Percentiles rank a stretch among this genome's conserved stretches.
Evolutionary conservation across 2,113 vertebrate genomes (phyloP).

Genomic region (Crotalus viridis): DNA sequence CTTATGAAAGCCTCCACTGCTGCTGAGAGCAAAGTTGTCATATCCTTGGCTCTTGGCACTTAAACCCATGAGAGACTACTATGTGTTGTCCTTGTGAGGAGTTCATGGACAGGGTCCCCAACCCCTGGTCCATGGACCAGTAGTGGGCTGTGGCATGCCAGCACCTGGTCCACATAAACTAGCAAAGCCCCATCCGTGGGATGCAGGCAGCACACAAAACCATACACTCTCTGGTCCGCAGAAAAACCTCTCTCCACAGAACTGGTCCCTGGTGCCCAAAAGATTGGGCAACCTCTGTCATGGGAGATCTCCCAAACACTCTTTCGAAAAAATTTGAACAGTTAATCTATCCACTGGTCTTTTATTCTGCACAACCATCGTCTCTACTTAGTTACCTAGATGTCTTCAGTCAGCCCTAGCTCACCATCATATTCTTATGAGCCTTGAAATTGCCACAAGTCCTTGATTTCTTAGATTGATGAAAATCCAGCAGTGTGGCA

Average conservation of each 20-base stretch:
- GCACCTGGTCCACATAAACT: too few relatives aligned
- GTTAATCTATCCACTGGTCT: neutral
- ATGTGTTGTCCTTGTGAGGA: neutral
- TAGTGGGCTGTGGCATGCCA: too few relatives aligned
- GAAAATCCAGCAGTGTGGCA: neutral
- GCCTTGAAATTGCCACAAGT: neutral
- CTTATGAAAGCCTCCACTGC: neutral
- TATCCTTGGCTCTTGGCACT: neutral
- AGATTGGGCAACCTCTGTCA: too few relatives aligned
- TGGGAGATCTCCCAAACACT: neutral
- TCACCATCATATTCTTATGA: neutral
- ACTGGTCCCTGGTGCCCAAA: too few relatives aligned
- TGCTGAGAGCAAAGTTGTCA: neutral
- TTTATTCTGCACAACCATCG: neutral
- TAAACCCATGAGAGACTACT: neutral
- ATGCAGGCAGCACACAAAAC: too few relatives aligned
- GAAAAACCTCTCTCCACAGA: too few relatives aligned
- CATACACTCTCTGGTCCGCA: too few relatives aligned
- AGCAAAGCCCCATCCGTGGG: too few relatives aligned
- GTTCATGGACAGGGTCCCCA: neutral
- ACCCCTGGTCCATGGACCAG: too few relatives aligned
- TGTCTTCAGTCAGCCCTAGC: neutral
- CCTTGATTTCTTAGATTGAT: neutral
- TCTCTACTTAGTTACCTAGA: neutral
- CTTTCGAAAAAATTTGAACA: neutral